A percentile compares a stretch with the other conserved stretches of the same genome.
Evolutionary conservation across 1,140 invertebrate genomes (phyloP).

Genomic region (Orchestia grillus): DNA sequence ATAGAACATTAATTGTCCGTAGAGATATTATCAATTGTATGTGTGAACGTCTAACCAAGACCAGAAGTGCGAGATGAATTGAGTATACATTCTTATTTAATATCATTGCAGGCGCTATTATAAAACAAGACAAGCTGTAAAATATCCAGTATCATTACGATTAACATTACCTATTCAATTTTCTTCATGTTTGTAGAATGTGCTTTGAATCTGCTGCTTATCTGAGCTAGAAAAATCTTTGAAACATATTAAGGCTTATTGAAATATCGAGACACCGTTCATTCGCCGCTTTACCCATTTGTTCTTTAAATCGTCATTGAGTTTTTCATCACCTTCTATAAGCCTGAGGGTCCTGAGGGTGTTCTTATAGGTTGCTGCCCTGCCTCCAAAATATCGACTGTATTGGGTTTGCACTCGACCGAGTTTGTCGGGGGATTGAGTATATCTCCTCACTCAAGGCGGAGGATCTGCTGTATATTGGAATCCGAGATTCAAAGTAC

Average conservation of each 20-base stretch:
- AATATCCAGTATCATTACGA: neutral
- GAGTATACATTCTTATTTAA: no score
- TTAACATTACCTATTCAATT: neutral
- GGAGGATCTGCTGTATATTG: neutral
- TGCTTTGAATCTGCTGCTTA: neutral
- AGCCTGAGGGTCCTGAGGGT: neutral
- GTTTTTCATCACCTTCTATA: neutral
- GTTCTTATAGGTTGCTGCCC: neutral
- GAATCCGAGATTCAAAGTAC: neutral
- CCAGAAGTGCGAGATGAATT: no score
- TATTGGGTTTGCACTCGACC: neutral
- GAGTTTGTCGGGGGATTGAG: neutral
- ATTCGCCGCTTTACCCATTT: neutral
- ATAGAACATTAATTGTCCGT: no score
- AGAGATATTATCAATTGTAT: no score
- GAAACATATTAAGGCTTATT: neutral
- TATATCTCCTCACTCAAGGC: neutral
- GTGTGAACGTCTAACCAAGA: no score
- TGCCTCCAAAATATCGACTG: neutral
- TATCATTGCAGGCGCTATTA: no score
- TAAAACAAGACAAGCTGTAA: no score
- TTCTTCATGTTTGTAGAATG: neutral
- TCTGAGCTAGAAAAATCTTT: neutral
- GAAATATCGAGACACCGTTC: neutral
- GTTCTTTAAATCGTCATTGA: neutral